Conservation (phyloP, 2,113 vertebrate species). For the Erythrocercus mccallii region DNA sequence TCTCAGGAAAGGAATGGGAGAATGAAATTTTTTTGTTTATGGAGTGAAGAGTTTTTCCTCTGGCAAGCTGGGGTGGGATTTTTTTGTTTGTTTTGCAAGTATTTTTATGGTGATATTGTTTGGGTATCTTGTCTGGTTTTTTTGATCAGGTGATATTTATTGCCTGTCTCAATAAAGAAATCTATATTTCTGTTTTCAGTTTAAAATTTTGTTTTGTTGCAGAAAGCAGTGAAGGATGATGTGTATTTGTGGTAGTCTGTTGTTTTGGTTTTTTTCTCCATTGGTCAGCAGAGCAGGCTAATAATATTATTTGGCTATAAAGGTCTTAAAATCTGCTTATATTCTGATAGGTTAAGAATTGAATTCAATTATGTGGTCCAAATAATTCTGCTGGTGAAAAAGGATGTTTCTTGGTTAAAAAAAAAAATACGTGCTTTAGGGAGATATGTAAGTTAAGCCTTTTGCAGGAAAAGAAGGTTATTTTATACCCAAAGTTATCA, state of each 20-base stretch:
- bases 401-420: background rate
- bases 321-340: background rate
- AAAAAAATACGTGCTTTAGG: background rate
- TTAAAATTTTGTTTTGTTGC: rapidly evolving
- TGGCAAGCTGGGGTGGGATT: rapidly evolving
- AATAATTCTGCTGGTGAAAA: background rate
- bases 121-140: background rate
- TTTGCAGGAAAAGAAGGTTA: background rate
- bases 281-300: background rate
- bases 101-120: background rate
- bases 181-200: background rate
- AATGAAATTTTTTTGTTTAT: background rate
- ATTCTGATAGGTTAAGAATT: background rate
- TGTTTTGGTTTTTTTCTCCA: rapidly evolving
- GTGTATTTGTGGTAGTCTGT: background rate
- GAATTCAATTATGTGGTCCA: background rate
- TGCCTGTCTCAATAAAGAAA: rapidly evolving
- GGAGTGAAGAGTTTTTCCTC: rapidly evolving
- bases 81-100: background rate
- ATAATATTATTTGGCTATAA: background rate
- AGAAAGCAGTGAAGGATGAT: background rate
- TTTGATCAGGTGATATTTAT: background rate
- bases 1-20: rapidly evolving
- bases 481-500: background rate
- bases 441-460: background rate